Base-by-base conservation (phyloP, 30 jellyfish, hydroid and myxozoan species). In the Turritopsis rubra region DNA sequence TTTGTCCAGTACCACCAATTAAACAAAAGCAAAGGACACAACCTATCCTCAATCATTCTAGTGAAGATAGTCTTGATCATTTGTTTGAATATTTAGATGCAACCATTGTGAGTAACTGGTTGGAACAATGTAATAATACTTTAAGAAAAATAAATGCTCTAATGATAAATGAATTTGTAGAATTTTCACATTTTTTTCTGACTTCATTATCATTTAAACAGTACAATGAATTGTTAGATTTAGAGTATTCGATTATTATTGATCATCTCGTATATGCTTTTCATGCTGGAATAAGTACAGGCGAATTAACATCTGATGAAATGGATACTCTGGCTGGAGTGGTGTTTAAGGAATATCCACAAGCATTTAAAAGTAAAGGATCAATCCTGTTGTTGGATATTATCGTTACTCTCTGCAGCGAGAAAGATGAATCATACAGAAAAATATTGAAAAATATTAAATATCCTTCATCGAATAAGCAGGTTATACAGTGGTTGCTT, bases 231-330 rank as follows among this genome's bases (percentile, higher is more conserved):
- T 81, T 92, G 24, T 20, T 88, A 0, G 91, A 92, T n/a, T 84
- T 92, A 89, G 98, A 92, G 75, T 86, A 66, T 52, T 92, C 98
- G 8, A 87, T 92, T 31, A 84, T 92, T 17, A 70, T 84, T 3
- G 95, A 88, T 82, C 96, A 88, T 29, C 85, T 92, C 53, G 73
- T 88, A 19, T 73, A 83, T 68, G 98, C 95, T 52, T 92, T 92
- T 72, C 87, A 78, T 52, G 93, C 86, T 65, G 96, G 96, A 29
- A 73, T 87, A 17, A 71, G 65, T 8, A 89, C 78, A 70, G 84
- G 74, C 25, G 79, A 83, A n/a, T 78, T 92, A 53, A 65, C 18
- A 60, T 23, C 28, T 7, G 65, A 66, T 27, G 88, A 79, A 53
- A n/a, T 88, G 21, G 20, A 28, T 7, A 82, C 21, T 1, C 87